These are phyloP conservation scores for Heterochromis multidens DNA, from an alignment of 2,113 vertebrate genomes.

Conservation along the genomic window DNA sequence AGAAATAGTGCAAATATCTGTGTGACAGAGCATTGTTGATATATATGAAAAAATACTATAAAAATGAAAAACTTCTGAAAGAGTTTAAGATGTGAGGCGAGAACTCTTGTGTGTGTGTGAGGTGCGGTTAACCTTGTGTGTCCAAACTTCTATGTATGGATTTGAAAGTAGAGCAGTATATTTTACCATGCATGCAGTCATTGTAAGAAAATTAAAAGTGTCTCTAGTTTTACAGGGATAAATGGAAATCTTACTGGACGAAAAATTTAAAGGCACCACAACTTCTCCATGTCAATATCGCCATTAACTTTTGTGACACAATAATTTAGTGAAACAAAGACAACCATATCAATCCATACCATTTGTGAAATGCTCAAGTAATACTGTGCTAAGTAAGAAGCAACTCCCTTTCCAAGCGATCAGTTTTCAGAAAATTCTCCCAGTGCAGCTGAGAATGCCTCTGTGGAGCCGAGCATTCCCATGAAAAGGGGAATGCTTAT, in stretches of 20 bases:
- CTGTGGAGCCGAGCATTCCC: constrained; percentile 17
- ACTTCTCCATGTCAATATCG: neutral
- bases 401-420: constrained; percentile 41
- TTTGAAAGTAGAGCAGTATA: neutral
- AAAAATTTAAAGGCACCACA: neutral
- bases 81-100: neutral
- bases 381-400: constrained; percentile 32
- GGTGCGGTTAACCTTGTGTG: neutral
- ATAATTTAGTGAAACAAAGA: constrained; percentile 22
- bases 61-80: neutral
- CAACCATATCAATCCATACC: constrained; percentile 2
- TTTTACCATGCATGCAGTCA: neutral
- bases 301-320: neutral
- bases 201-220: neutral
- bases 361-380: neutral
- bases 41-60: neutral
- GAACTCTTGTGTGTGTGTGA: neutral
- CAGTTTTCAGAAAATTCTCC: constrained; percentile 54
- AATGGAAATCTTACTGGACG: neutral
- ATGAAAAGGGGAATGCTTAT: constrained; percentile 55
- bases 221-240: constrained; percentile 11
- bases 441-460: constrained; percentile 69
- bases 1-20: neutral
- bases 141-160: neutral
- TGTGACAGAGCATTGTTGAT: neutral